phyloP scores from a whole-genome alignment of 2,797 vertebrate species.

The Peromyscus aztecus region DNA sequence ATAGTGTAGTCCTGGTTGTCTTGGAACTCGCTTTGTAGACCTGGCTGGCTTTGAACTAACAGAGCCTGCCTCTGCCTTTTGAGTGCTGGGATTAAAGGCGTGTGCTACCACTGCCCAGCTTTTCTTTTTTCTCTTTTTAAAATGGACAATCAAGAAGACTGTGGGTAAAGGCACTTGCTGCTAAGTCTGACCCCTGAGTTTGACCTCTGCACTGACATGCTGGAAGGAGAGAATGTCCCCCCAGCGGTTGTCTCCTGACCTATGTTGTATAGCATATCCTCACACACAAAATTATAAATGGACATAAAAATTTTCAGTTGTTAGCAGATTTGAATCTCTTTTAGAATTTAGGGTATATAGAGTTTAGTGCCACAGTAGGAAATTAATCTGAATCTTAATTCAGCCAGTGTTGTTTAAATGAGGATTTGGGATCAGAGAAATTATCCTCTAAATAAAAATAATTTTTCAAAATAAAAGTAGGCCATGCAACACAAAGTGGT shows the following conservation, averaged over 20 bases:
- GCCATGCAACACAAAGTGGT: background rate
- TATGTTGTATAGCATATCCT: background rate
- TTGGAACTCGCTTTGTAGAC: background rate
- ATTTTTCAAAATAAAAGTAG: background rate
- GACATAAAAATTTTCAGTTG: background rate
- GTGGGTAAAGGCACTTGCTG: background rate
- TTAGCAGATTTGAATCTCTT: background rate
- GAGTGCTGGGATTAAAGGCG: background rate
- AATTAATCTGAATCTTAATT: constrained; percentile 45
- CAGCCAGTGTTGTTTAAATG: background rate
- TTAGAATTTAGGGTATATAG: background rate
- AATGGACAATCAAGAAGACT: too few species aligned
- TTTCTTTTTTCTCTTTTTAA: background rate
- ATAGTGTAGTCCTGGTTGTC: too few species aligned
- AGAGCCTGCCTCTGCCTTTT: background rate
- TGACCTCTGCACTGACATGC: background rate
- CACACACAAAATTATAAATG: background rate
- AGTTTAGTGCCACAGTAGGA: constrained; percentile 22
- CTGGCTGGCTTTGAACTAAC: background rate
- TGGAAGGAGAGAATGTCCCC: background rate
- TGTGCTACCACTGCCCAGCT: background rate
- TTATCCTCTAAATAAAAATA: background rate
- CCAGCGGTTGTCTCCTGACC: background rate
- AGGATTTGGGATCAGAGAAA: background rate
- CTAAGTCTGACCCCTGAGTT: too few species aligned